Percentiles rank a stretch among this genome's conserved stretches.
Evolutionary conservation across 2,888 invertebrate species (phyloP).

Genomic region (Athalia cordata): DNA sequence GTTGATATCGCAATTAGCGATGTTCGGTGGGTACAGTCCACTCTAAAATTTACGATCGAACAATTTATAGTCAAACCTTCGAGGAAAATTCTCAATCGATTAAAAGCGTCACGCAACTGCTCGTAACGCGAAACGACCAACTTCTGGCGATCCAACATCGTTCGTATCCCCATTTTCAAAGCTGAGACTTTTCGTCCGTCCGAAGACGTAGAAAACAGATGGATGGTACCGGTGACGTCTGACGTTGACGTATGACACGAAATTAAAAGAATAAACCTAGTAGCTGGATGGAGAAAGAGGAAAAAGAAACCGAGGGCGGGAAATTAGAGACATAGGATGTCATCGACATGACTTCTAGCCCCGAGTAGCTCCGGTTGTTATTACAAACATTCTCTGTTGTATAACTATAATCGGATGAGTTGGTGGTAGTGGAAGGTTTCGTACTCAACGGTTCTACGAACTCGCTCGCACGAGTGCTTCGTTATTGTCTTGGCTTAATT

Average conservation of each 20-base stretch:
- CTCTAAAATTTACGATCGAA: no score
- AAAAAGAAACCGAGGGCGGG: background rate
- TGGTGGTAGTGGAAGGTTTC: background rate
- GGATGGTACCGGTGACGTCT: background rate
- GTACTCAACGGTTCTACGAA: background rate
- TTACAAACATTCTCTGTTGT: background rate
- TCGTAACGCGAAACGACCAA: no score
- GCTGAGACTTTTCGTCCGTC: background rate
- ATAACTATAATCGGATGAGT: background rate
- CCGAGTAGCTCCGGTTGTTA: background rate
- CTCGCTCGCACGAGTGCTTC: background rate
- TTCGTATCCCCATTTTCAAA: no score
- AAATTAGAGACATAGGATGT: no score
- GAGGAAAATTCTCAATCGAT: no score
- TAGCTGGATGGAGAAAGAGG: background rate
- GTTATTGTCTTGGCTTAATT: slow-evolving; percentile 40
- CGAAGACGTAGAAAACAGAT: background rate
- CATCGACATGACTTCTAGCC: background rate
- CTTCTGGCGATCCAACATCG: no score
- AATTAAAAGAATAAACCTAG: slow-evolving; percentile 1
- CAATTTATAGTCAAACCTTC: no score
- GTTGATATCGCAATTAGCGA: slow-evolving; percentile 19
- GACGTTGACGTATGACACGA: slow-evolving; percentile 19
- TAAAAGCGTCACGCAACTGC: no score
- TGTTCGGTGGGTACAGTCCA: no score